Evolutionary conservation across 2,113 vertebrate genomes (phyloP), one percentile per base, ranked within the genome.

Genomic region (Anhinga anhinga): DNA sequence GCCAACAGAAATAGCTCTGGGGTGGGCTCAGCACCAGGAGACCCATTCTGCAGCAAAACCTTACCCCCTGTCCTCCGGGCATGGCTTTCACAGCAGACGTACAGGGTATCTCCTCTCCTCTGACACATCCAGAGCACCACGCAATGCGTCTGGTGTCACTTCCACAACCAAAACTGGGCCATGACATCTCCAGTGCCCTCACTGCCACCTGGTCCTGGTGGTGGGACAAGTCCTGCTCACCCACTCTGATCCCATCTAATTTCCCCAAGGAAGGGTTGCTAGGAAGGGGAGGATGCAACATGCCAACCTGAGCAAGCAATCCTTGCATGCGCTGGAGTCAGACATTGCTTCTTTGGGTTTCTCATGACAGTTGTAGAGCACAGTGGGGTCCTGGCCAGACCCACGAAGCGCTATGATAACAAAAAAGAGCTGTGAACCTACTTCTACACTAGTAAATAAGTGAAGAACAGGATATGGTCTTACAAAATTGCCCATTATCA

Each of bases 261-360:
- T 76, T 49, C 26, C 27, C 30, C 3, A 1, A 18, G 71, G 20
- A 65, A 69, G 13, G 4, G n/a, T 27, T 36, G 23, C 26, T 34
- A 14, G 50, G 13, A 32, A 50, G 15, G 29, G 45, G 9, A 78
- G 55, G 55, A 62, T 53, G 14, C 13, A 11, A 21, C 29, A 23
- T 0, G 0, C 9, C n/a, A 44, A 4, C 47, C 55, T 29, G 22
- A 70, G 36, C 12, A 16, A 78, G 30, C 5, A 40, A 47, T 13
- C 49, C 40, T 29, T 76, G 44, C 18, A 38, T 1, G 0, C 44
- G n/a, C 38, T 30, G 44, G 34, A 65, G 45, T 40, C 34, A 18
- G 42, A 30, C 27, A 7, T 67, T 73, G 58, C 49, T 70, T 77
- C 82, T 40, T 50, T 34, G 61, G 8, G 21, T 26, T 79, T 62